phyloP scores from a whole-genome alignment of 1,140 invertebrate species.

The Adoxophyes honmai region DNA sequence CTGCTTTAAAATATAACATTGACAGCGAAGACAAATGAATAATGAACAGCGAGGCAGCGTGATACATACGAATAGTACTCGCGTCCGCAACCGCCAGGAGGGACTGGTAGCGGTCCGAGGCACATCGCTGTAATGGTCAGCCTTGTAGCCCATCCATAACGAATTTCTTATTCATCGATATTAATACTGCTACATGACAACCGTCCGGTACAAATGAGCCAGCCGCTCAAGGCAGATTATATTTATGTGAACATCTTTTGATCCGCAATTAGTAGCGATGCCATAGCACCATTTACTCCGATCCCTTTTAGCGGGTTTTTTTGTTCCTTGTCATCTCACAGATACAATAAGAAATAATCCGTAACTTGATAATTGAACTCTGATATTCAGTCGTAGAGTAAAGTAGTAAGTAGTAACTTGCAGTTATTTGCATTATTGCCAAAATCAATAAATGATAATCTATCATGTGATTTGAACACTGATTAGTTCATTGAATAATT shows the following conservation, averaged over 20 bases:
- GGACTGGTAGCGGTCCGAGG: constrained; percentile 52
- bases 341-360: no score
- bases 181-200: constrained; percentile 70
- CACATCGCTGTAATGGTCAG: constrained; percentile 56
- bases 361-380: no score
- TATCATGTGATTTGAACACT: no score
- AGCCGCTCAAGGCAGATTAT: constrained; percentile 60
- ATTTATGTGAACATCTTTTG: constrained; percentile 63
- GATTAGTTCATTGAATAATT: no score
- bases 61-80: no score
- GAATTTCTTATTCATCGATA: constrained; percentile 75
- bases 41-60: neutral
- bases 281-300: neutral
- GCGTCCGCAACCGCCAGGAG: constrained; percentile 24
- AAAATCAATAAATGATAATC: no score
- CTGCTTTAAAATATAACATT: neutral
- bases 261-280: constrained; percentile 63
- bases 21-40: constrained; percentile 8
- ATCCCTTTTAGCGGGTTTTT: no score
- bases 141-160: constrained; percentile 72
- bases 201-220: constrained; percentile 65
- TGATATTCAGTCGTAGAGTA: no score
- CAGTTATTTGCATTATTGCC: no score
- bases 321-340: no score
- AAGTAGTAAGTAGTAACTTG: no score